These are phyloP conservation scores for Electrona antarctica DNA, from an alignment of 2,113 vertebrate species.

Conservation along the genomic window DNA sequence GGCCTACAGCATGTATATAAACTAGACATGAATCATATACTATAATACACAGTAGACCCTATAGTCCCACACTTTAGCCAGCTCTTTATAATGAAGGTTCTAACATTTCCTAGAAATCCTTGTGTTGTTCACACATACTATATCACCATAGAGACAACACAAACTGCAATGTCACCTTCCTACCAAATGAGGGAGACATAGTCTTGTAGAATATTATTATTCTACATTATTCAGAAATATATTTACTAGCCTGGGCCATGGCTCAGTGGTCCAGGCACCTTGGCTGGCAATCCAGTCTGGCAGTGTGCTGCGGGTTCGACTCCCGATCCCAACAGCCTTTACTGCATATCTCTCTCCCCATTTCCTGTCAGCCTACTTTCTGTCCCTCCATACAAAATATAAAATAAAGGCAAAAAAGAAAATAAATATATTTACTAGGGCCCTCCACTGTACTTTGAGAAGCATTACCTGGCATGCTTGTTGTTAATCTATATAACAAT, in stretches of 20 bases:
- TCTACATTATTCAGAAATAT: too few species aligned
- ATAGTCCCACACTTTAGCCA: not conserved
- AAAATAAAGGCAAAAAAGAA: too few species aligned
- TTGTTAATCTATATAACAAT: not conserved
- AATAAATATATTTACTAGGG: not conserved
- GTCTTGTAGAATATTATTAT: too few species aligned
- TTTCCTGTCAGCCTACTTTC: too few species aligned
- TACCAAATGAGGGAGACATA: slow-evolving; percentile 51
- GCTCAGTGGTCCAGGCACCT: too few species aligned
- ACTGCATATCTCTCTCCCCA: too few species aligned
- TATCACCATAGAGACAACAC: slow-evolving; percentile 35
- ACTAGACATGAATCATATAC: not conserved
- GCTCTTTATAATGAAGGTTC: not conserved
- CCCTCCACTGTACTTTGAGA: not conserved
- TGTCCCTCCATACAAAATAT: too few species aligned
- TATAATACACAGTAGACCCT: not conserved
- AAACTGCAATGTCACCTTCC: slow-evolving; percentile 5
- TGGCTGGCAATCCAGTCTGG: too few species aligned
- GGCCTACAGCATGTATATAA: not conserved
- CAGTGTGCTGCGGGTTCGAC: too few species aligned
- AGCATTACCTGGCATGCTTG: not conserved
- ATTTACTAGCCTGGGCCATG: too few species aligned
- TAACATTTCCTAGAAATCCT: slow-evolving; percentile 21
- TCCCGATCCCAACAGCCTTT: too few species aligned
- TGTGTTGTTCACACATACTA: slow-evolving; percentile 7